Base-by-base conservation (phyloP, 2,888 invertebrate species). In the Calameuta pallipes region DNA sequence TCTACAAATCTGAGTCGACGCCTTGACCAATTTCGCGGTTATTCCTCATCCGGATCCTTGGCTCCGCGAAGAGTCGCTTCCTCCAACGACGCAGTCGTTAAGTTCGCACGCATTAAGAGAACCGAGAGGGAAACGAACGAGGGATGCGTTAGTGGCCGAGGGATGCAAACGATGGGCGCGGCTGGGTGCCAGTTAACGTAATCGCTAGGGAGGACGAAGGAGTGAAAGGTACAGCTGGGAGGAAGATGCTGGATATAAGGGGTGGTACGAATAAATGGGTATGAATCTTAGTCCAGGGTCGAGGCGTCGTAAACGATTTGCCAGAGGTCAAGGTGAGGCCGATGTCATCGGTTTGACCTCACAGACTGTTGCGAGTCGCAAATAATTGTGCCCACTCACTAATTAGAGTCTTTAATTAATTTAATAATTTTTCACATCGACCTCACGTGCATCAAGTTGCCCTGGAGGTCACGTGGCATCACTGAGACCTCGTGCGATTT, bases 81-180 rank as follows among this genome's bases (percentile, higher is more conserved):
- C 78, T 78, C 75, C 80, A 82, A 82, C 80, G 82, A 79, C 77
- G 76, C 75, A 79, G 79, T 82, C 82, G 82, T 82, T 82, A 82
- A 82, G 79, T 35, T 69, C 69, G 76, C 69, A 33, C 77, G 77
- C 77, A 80, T 82, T 82, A 75, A 73, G 37, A 74, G 76, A 75
- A 77, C 74, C n/a, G 35, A 9, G 34, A 68, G 41, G 78, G 75
- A 79, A 78, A 0, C 4, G 79, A 31, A 31, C 76, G 75, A 41
- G 41, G 31, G 31, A 31, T 41, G 41, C 41, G 70, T 33, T 3
- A 30, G 30, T 15, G 15, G 70, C 3, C 31, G 3, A 70, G 0
- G 30, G 11, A 70, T 30, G 33, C 12, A 70, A 70, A 70, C 41
- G 41, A 37, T 69, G 56, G 56, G 68, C 41, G 36, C 12, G 12